Evolutionary conservation across 30 jellyfish, hydroid and myxozoan genomes (phyloP).

Genomic region (Aurelia sp.): DNA sequence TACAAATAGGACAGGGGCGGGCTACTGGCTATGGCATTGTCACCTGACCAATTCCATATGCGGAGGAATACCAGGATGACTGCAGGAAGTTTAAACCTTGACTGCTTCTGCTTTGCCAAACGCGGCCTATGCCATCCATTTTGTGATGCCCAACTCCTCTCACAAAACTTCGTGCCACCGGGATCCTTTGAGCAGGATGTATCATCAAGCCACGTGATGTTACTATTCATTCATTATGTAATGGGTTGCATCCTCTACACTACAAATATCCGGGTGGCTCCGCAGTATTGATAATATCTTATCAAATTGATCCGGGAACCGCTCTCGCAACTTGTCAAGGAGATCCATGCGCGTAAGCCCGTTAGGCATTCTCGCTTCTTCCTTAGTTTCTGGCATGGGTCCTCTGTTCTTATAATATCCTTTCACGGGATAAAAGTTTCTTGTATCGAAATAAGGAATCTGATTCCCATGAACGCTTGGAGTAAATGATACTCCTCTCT

Average conservation of each 20-base stretch:
- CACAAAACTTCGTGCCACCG: neutral
- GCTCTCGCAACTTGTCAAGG: constrained; percentile 82
- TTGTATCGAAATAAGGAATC: constrained; percentile 77
- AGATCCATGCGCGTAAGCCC: constrained; percentile 82
- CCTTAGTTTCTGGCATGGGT: constrained; percentile 90
- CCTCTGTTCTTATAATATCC: constrained; percentile 77
- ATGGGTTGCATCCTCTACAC: constrained; percentile 86
- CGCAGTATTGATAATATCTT: constrained; percentile 81
- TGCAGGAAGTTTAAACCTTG: too few species aligned
- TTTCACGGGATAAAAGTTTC: constrained; percentile 91
- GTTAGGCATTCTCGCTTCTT: constrained; percentile 81
- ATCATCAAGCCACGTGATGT: neutral
- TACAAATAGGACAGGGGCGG: too few species aligned
- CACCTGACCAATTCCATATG: too few species aligned
- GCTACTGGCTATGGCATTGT: too few species aligned
- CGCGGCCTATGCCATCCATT: too few species aligned
- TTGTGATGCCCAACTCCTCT: too few species aligned
- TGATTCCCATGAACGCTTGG: constrained; percentile 72
- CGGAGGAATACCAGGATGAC: too few species aligned
- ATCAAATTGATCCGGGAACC: constrained; percentile 91
- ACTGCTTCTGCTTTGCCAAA: too few species aligned
- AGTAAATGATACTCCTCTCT: constrained; percentile 68
- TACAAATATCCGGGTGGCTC: constrained; percentile 86
- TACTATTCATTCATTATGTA: constrained; percentile 65
- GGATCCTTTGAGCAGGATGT: neutral